phyloP scores from a whole-genome alignment of 2,113 vertebrate species.

The Panthera tigris region DNA sequence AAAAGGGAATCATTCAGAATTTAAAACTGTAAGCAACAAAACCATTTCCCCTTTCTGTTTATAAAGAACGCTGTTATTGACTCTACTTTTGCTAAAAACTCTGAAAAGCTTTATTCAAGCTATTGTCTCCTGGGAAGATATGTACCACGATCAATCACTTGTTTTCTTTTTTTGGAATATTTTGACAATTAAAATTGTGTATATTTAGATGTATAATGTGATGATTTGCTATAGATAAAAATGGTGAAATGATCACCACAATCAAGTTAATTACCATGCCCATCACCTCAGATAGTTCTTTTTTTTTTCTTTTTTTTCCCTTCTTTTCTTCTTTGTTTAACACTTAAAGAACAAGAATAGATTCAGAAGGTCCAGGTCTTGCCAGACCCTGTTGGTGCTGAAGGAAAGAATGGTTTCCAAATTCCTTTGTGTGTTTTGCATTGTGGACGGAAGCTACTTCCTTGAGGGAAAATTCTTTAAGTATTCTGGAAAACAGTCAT shows the following conservation, averaged over 20 bases:
- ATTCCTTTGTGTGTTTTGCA: neutral
- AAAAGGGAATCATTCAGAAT: constrained; percentile 1
- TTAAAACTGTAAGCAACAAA: constrained; percentile 6
- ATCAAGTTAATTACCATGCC: neutral
- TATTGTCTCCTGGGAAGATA: neutral
- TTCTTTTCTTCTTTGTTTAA: neutral
- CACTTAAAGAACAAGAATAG: constrained; percentile 28
- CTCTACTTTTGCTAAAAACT: neutral
- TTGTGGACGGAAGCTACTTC: neutral
- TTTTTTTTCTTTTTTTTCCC: neutral
- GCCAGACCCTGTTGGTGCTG: neutral
- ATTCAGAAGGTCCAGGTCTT: neutral
- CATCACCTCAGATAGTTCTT: neutral
- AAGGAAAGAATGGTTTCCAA: neutral
- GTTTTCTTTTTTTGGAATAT: neutral
- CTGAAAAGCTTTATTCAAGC: neutral
- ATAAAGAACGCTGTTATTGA: neutral
- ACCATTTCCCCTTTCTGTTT: neutral
- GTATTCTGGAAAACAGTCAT: neutral
- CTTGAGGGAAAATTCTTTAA: neutral
- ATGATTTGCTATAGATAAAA: neutral
- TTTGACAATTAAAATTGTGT: neutral
- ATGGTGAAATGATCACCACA: neutral
- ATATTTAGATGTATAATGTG: neutral
- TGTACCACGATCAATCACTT: neutral